These are phyloP conservation scores for Eurypyga helias DNA, from an alignment of 2,113 vertebrate species.

Conservation along the genomic window DNA sequence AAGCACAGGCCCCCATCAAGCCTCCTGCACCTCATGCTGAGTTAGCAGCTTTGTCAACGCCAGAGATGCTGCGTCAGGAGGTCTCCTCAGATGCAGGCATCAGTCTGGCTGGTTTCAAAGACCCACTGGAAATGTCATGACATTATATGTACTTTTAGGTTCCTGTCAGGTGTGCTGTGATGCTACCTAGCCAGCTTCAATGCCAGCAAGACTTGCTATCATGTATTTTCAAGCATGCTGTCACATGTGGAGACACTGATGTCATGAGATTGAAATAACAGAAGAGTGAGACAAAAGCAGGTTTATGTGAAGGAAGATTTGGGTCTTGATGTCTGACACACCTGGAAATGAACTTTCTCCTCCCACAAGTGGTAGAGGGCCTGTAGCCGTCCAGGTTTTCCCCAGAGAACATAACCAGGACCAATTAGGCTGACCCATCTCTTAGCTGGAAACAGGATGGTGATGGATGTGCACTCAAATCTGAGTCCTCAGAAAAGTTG, in stretches of 20 bases:
- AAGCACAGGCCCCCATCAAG: background rate
- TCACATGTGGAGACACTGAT: background rate
- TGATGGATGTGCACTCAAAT: background rate
- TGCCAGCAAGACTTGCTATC: background rate
- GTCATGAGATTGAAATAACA: background rate
- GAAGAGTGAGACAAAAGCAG: background rate
- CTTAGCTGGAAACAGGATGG: background rate
- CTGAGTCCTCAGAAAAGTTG: background rate
- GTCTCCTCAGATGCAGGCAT: background rate
- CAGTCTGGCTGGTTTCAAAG: background rate
- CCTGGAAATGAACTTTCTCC: background rate
- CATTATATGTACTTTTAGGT: background rate
- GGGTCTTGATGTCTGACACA: background rate
- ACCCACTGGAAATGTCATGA: background rate
- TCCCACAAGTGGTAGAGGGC: background rate
- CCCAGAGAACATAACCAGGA: background rate
- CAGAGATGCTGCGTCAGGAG: background rate
- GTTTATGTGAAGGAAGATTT: background rate
- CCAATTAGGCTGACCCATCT: background rate
- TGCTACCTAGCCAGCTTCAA: background rate
- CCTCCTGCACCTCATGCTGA: rapidly evolving
- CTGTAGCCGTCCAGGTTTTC: background rate
- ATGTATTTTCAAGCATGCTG: background rate
- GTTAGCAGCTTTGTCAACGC: background rate
- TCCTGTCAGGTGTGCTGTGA: background rate